phyloP scores from a whole-genome alignment of 2,113 vertebrate species.

The Microcebus tavaratra region DNA sequence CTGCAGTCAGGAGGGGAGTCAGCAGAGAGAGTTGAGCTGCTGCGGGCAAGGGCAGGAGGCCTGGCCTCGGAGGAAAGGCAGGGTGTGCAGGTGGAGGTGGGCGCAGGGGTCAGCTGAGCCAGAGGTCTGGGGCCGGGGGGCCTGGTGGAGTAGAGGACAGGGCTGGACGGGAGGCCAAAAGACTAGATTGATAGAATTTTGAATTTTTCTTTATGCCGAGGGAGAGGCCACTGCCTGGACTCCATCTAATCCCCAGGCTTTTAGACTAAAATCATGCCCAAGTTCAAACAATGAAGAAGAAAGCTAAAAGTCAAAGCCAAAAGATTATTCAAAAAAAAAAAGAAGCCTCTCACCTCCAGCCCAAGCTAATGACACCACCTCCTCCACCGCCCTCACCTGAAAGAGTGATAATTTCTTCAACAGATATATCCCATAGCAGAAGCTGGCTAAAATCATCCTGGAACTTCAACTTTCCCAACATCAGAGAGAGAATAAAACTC shows the following conservation, averaged over 20 bases:
- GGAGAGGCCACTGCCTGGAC: too few relatives aligned
- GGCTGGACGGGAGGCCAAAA: neutral
- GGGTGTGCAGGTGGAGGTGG: neutral
- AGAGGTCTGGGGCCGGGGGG: neutral
- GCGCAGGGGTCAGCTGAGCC: neutral
- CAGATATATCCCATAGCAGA: neutral
- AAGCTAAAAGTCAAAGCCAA: slow-evolving; percentile 76
- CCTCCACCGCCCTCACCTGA: slow-evolving; percentile 53
- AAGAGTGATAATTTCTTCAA: slow-evolving; percentile 71
- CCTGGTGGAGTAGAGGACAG: neutral
- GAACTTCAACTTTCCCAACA: slow-evolving; percentile 65
- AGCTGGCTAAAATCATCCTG: slow-evolving; percentile 55
- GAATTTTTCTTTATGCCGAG: too few relatives aligned
- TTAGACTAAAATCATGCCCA: slow-evolving; percentile 79
- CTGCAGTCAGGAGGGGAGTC: neutral
- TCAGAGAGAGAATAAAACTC: slow-evolving; percentile 71
- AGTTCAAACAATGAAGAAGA: slow-evolving; percentile 72
- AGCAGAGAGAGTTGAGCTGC: neutral
- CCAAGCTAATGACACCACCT: neutral
- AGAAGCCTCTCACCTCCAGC: neutral
- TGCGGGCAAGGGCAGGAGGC: neutral
- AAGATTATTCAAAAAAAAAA: slow-evolving; percentile 44
- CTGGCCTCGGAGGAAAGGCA: neutral
- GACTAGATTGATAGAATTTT: neutral
- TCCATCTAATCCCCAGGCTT: too few relatives aligned